Conservation (phyloP, 2,888 invertebrate species). For the Cryptocheilus praepositus region DNA sequence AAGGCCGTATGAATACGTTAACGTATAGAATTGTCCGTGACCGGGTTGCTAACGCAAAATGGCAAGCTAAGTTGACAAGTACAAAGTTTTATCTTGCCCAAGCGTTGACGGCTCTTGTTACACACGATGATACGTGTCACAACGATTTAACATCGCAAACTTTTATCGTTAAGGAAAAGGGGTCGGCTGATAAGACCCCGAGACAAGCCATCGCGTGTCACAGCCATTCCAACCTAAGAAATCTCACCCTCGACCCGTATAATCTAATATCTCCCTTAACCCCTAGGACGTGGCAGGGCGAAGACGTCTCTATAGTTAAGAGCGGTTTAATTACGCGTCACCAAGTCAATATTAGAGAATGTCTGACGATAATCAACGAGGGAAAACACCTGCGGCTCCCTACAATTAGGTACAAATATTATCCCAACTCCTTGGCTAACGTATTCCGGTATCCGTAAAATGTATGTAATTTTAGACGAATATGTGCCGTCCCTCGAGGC, state of each 20-base stretch:
- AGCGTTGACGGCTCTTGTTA: neutral
- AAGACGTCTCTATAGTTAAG: constrained; percentile 21
- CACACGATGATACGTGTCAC: neutral
- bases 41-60: neutral
- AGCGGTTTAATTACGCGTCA: constrained; percentile 28
- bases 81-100: neutral
- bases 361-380: constrained; percentile 23
- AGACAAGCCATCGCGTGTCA: constrained; percentile 11
- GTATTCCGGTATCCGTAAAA: too few relatives aligned
- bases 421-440: neutral
- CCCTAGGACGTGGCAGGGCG: constrained; percentile 1
- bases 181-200: constrained; percentile 10
- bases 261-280: constrained; percentile 27
- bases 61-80: neutral
- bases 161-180: constrained; percentile 15
- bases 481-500: too few relatives aligned
- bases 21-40: neutral
- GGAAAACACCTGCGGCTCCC: neutral
- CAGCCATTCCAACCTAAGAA: constrained; percentile 27
- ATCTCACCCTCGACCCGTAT: constrained; percentile 18
- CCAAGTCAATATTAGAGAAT: constrained; percentile 16
- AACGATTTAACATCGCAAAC: constrained; percentile 3
- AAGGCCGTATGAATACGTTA: too few relatives aligned
- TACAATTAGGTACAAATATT: constrained; percentile 6
- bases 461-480: too few relatives aligned